phyloP scores from a whole-genome alignment of 2,797 vertebrate genomes.

The Esox masquinongy region DNA sequence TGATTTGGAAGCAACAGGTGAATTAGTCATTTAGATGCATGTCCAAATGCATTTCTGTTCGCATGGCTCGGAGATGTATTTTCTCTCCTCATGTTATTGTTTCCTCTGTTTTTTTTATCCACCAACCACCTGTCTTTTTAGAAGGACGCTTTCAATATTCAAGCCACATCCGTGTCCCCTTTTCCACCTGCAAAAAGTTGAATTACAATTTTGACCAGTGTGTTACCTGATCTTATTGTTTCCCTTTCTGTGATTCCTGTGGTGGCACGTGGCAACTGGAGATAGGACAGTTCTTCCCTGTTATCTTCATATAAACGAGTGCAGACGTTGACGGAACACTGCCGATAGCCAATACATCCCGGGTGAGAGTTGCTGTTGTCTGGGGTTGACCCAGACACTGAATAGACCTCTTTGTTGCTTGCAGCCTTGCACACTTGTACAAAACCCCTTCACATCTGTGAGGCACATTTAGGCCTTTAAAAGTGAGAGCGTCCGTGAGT shows the following conservation, averaged over 20 bases:
- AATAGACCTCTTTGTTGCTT: conserved; percentile 65
- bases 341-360: conserved; percentile 64
- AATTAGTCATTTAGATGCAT: conserved; percentile 16
- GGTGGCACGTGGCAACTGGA: conserved; percentile 19
- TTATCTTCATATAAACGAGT: conserved; percentile 58
- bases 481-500: conserved; percentile 34
- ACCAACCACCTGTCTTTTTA: conserved; percentile 1
- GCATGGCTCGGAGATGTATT: conserved; percentile 15
- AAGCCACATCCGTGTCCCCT: background rate
- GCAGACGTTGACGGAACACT: conserved; percentile 63
- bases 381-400: conserved; percentile 47
- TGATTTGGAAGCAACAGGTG: conserved; percentile 54
- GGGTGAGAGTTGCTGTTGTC: conserved; percentile 43
- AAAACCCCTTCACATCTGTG: conserved; percentile 58
- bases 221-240: conserved; percentile 13
- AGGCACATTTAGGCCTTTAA: conserved; percentile 55
- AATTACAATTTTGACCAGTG: conserved; percentile 34
- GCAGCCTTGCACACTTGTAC: conserved; percentile 14
- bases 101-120: conserved; percentile 19
- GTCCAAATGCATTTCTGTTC: conserved; percentile 30
- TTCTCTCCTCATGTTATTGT: conserved; percentile 10
- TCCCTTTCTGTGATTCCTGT: conserved; percentile 15
- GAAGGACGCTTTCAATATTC: conserved; percentile 35
- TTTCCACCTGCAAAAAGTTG: background rate
- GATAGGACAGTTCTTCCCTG: conserved; percentile 24